These are phyloP conservation scores for Poecilia wingei DNA, from an alignment of 2,797 vertebrate species.

Conservation along the genomic window DNA sequence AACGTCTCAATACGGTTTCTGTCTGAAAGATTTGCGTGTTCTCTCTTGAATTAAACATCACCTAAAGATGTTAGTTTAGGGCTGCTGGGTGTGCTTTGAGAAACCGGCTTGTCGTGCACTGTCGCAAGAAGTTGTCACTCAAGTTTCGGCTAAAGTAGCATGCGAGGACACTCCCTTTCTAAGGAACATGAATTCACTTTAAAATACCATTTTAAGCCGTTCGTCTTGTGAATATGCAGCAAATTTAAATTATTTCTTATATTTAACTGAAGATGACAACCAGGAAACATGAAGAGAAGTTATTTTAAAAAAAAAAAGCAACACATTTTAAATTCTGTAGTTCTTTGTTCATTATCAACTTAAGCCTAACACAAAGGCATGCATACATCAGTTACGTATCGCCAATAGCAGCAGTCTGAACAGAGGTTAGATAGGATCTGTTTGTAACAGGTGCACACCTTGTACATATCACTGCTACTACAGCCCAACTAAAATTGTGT, in stretches of 20 bases:
- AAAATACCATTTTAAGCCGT: conserved; percentile 17
- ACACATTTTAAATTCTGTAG: background rate
- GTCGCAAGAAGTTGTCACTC: conserved; percentile 85
- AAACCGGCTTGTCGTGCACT: conserved; percentile 82
- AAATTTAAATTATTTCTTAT: background rate
- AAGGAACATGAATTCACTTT: conserved; percentile 36
- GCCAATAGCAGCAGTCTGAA: background rate
- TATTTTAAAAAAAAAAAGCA: background rate
- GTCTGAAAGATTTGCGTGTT: conserved; percentile 3
- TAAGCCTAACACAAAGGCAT: background rate
- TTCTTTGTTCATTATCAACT: background rate
- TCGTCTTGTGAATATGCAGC: background rate
- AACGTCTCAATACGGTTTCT: background rate
- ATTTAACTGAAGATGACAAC: background rate
- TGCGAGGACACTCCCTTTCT: conserved; percentile 75
- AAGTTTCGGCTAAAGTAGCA: conserved; percentile 77
- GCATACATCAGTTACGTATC: background rate
- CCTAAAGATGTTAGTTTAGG: conserved; percentile 68
- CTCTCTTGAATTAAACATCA: conserved; percentile 60
- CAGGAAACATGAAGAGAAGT: background rate
- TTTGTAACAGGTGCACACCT: conserved; percentile 59
- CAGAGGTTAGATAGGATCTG: conserved; percentile 9
- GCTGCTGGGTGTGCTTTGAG: conserved; percentile 52
- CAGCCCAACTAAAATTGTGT: background rate
- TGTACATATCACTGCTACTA: background rate